Evolutionary conservation across 2,113 vertebrate species (phyloP), one percentile per base, ranked within the genome.

Genomic region (Ondatra zibethicus): DNA sequence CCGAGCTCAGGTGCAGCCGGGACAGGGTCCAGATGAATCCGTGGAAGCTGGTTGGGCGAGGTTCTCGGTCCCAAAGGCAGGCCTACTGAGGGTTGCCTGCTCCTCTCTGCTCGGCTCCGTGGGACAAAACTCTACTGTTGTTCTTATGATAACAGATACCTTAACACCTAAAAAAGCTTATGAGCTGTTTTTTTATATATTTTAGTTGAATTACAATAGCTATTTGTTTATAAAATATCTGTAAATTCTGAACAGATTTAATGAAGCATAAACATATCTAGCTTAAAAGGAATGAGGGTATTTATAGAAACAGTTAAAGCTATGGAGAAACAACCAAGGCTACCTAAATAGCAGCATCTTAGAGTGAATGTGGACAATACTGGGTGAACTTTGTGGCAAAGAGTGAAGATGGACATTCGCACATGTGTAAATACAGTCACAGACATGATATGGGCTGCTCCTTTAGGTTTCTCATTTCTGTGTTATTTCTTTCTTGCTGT

Each of bases 341-440:
- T 72, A 63, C 8, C 58, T 84, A 7, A 88, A 58, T 0, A 47
- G 13, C 33, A 88, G 0, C n/a, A 47, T 70, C 29, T 65, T 23
- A 36, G 0, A 7, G n/a, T 1, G 29, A 76, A 91, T 17, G 75
- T 89, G 25, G 6, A 33, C 3, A 29, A 31, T 14, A 50, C 1
- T 0, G 9, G 14, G 0, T 50, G 61, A 72, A 42, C 16, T 23
- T 0, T 9, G 2, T 31, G 17, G 10, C 13, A 91, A 36, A 63
- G 12, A 66, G 4, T 36, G 1, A 8, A 27, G 0, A 0, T 2
- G 2, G 36, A 1, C 0, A 2, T 4, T 9, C 4, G 7, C 0
- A 27, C 33, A 5, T 8, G 2, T 7, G 4, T 39, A 27, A 17
- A 65, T n/a, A 17, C 5, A 33, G 3, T 76, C 14, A 50, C 4